phyloP scores from a whole-genome alignment of 2,797 vertebrate species.

The Choloepus didactylus region DNA sequence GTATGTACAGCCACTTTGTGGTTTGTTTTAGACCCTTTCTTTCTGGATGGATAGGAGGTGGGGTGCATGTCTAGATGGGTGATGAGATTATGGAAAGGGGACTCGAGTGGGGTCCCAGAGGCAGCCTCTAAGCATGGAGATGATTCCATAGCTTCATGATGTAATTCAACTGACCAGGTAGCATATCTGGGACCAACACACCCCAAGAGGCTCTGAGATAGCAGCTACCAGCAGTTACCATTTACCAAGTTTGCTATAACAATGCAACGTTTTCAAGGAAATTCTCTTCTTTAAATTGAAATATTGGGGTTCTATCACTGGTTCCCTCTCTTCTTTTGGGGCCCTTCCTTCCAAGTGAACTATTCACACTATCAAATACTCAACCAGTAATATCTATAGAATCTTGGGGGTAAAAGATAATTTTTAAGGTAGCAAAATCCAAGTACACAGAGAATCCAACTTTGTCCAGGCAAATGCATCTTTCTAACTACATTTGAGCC shows the following conservation, averaged over 20 bases:
- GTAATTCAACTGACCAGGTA: accelerated
- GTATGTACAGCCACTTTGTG: not conserved
- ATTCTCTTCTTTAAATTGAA: not conserved
- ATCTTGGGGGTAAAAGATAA: not conserved
- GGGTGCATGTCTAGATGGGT: not conserved
- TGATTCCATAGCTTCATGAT: accelerated
- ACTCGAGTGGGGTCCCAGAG: not conserved
- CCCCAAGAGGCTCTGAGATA: not conserved
- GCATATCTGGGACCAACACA: accelerated
- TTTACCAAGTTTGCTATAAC: not conserved
- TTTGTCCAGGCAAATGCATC: not conserved
- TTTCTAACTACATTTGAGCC: not conserved
- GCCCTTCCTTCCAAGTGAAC: not conserved
- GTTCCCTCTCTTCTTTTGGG: not conserved
- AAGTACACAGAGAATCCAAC: not conserved
- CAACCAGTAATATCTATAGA: not conserved
- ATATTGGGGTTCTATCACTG: not conserved
- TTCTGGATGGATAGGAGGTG: not conserved
- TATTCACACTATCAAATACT: not conserved
- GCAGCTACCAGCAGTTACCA: no score
- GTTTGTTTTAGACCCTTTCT: not conserved
- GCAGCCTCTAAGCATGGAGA: not conserved
- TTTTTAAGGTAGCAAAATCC: not conserved
- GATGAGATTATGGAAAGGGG: not conserved
- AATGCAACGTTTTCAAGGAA: not conserved